Conservation (phyloP, 1,140 invertebrate species). For the Arctopsyche grandis region DNA sequence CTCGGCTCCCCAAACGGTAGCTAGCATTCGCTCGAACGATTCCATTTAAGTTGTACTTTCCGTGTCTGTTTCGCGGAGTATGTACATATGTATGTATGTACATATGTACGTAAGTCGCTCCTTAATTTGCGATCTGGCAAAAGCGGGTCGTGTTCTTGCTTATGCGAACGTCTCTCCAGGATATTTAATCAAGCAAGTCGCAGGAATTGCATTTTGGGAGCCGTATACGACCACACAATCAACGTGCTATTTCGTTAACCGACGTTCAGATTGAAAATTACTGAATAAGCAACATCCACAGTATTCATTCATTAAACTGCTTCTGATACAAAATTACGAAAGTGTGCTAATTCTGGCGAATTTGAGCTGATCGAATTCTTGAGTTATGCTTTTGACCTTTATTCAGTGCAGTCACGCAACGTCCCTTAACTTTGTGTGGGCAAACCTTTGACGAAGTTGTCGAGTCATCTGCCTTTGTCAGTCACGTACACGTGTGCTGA, state of each 20-base stretch:
- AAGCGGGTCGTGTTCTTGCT: not conserved
- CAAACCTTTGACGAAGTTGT: not conserved
- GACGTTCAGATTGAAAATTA: not conserved
- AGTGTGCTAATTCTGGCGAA: not conserved
- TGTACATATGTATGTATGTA: no score
- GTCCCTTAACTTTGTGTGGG: no score
- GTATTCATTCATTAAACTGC: not conserved
- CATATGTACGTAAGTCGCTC: not conserved
- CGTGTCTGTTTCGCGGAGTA: no score
- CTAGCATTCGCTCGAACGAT: no score
- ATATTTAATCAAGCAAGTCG: not conserved
- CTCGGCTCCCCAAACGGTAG: no score
- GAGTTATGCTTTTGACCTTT: no score
- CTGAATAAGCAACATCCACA: not conserved
- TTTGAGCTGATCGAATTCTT: no score
- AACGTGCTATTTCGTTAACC: not conserved
- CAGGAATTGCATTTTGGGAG: not conserved
- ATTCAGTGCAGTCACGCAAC: no score
- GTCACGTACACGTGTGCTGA: not conserved
- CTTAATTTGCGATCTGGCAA: conserved; percentile 15
- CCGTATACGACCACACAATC: not conserved
- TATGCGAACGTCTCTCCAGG: not conserved
- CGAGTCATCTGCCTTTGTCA: conserved; percentile 15
- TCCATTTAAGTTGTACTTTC: no score
- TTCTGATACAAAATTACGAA: not conserved